phyloP scores from a whole-genome alignment of 2,888 invertebrate species.

The Clusia tigrina region DNA sequence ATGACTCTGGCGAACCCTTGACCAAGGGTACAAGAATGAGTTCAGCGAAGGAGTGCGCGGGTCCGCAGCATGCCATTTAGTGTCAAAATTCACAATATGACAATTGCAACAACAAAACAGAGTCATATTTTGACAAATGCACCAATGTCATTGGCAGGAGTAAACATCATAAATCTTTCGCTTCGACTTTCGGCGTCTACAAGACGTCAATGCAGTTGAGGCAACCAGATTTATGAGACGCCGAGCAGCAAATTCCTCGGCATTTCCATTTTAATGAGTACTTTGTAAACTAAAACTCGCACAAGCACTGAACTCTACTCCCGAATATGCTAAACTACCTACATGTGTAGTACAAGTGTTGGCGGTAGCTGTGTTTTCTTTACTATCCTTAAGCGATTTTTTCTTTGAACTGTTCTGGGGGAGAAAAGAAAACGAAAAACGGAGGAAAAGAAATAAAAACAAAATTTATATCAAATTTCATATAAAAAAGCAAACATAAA shows the following conservation, averaged over 20 bases:
- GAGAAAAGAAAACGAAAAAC: conserved; percentile 50
- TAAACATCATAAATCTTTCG: conserved; percentile 47
- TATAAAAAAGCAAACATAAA: no score
- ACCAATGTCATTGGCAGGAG: conserved; percentile 6
- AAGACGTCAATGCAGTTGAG: conserved; percentile 7
- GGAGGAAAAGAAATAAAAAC: conserved; percentile 45
- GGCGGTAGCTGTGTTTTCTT: no score
- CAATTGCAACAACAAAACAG: neutral
- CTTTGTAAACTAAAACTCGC: neutral
- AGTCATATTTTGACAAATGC: conserved; percentile 53
- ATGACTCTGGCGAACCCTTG: conserved; percentile 1
- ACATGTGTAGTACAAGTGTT: conserved; percentile 2
- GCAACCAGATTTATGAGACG: conserved; percentile 42
- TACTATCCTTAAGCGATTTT: conserved; percentile 30
- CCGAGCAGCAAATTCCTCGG: no score
- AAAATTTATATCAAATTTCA: conserved; percentile 56
- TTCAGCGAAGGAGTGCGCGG: no score
- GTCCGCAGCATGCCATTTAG: neutral
- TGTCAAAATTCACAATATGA: conserved; percentile 29
- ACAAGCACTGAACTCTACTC: neutral
- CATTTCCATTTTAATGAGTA: no score
- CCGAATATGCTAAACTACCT: neutral
- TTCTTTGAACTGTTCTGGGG: conserved; percentile 48
- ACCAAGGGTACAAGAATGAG: neutral
- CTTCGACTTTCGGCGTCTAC: conserved; percentile 29